phyloP scores from a whole-genome alignment of 1,140 invertebrate species.

The Trichonephila clavata region DNA sequence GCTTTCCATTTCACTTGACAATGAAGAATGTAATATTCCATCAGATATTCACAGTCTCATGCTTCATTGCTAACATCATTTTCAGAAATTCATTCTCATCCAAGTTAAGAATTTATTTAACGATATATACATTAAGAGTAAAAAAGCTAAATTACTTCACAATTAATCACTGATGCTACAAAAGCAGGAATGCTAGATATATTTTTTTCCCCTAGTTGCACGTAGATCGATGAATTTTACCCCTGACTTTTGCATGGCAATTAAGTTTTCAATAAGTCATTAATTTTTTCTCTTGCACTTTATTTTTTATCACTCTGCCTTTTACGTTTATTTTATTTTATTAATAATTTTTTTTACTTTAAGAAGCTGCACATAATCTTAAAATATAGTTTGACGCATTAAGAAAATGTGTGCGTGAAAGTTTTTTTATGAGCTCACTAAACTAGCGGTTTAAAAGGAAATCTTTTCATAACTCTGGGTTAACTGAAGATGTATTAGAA shows the following conservation, averaged over 20 bases:
- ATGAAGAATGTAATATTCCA: slow-evolving; percentile 13
- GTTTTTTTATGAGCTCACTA: slow-evolving; percentile 17
- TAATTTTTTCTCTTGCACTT: slow-evolving; percentile 67
- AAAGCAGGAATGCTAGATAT: slow-evolving; percentile 66
- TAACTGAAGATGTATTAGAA: background rate
- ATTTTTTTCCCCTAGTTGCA: slow-evolving; percentile 3
- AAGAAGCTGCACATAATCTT: slow-evolving; percentile 35
- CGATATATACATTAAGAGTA: slow-evolving; percentile 68
- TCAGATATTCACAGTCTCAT: slow-evolving; percentile 44
- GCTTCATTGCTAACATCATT: slow-evolving; percentile 48
- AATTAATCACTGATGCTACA: slow-evolving; percentile 73
- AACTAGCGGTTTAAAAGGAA: slow-evolving; percentile 10
- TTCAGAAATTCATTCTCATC: slow-evolving; percentile 52
- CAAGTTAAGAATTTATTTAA: slow-evolving; percentile 71
- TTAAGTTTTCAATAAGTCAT: slow-evolving; percentile 77
- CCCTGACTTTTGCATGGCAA: slow-evolving; percentile 74
- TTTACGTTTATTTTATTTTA: background rate
- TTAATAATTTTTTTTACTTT: slow-evolving; percentile 40
- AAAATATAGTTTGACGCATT: slow-evolving; percentile 59
- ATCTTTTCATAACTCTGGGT: background rate
- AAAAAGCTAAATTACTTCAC: slow-evolving; percentile 75
- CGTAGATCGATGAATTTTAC: slow-evolving; percentile 75
- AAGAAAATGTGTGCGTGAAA: background rate
- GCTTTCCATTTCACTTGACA: background rate
- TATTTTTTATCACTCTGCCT: slow-evolving; percentile 46